Evolutionary conservation across 2,113 vertebrate species (phyloP), one percentile per base, ranked within the genome.

Genomic region (Vulpes ferrilata): DNA sequence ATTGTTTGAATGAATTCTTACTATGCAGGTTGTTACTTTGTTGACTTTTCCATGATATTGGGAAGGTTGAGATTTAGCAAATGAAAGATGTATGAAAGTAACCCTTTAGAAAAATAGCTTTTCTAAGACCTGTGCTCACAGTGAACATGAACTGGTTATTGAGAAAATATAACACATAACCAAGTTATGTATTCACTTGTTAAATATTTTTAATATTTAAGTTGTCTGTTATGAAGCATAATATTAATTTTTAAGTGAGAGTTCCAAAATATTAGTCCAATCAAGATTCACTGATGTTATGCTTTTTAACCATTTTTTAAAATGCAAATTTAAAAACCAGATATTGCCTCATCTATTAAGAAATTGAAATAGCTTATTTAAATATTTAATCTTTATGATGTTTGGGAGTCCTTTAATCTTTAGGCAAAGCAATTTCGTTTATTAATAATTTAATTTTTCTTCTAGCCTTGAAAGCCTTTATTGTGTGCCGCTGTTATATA

Each of bases 1-100:
- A 97, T 89, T 93, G 96, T 96, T 87, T 97, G 78, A 92, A 93
- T 95, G 96, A 96, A 95, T 97, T 97, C 83, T 96, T 90, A 90
- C 97, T 92, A 65, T 95, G 59, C 55, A 96, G 60, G 80, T 95
- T 92, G 80, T 90, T 69, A 69, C 17, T 64, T 55, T 74, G 32
- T 95, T 97, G 82, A 95, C 59, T 95, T 90, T 97, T 98, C 79
- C n/a, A 43, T 76, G 43, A 79, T 96, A 92, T 83, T 97, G 48
- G 38, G 30, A 96, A 93, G 35, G 60, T 73, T 93, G 32, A 96
- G 67, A 84, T 78, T 96, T 43, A 80, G 83, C 59, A 97, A 73
- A 84, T 35, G 78, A 51, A 91, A 94, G n/a, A 81, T 90, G 35
- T 59, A 35, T 90, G 16, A 78, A 88, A 90, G 35, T 65, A 90